Evolutionary conservation across 2,888 invertebrate genomes (phyloP).

Genomic region (Mimachlamys varia): DNA sequence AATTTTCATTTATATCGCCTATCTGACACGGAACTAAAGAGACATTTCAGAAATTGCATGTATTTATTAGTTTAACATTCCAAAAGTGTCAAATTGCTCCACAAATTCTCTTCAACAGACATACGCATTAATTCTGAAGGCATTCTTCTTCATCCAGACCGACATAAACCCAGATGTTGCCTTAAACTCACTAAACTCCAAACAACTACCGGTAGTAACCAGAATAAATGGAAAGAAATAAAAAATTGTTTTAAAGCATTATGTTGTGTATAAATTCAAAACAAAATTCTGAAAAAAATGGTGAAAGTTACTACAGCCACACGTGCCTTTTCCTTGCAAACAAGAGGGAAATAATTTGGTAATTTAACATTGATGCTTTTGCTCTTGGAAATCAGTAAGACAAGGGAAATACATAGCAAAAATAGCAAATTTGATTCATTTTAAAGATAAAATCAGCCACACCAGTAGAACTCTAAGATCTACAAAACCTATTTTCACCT

Average conservation of each 20-base stretch:
- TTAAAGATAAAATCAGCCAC: background rate
- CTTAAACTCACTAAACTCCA: too few relatives aligned
- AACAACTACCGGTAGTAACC: background rate
- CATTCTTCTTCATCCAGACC: background rate
- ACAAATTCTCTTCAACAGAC: too few relatives aligned
- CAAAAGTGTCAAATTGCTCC: background rate
- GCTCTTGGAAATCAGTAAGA: background rate
- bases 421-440: constrained; percentile 13
- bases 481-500: background rate
- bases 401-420: background rate
- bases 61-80: background rate
- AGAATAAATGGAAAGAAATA: too few relatives aligned
- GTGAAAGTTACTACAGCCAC: background rate
- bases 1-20: background rate
- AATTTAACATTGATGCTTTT: background rate
- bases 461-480: background rate
- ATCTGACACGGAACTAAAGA: background rate
- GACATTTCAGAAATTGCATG: background rate
- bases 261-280: background rate
- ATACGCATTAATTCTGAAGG: too few relatives aligned
- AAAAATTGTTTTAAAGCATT: background rate
- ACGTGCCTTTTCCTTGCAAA: background rate
- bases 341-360: background rate
- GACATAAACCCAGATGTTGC: too few relatives aligned
- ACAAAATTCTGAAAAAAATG: background rate